Evolutionary conservation across 2,113 vertebrate genomes (phyloP).

Genomic region (Campylorhamphus procurvoides): DNA sequence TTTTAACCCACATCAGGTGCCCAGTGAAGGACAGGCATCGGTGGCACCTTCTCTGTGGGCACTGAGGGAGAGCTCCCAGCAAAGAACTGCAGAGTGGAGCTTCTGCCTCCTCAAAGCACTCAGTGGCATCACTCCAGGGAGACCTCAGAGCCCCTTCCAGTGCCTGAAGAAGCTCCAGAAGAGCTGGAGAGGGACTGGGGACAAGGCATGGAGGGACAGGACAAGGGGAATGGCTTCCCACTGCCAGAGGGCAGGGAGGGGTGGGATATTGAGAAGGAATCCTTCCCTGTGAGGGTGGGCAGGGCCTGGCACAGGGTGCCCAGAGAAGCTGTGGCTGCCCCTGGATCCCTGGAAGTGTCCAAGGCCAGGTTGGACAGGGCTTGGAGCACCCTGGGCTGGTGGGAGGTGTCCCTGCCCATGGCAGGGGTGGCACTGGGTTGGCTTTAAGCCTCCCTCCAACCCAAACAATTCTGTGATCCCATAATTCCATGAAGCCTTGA

Average conservation of each 20-base stretch:
- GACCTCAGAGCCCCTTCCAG: background rate
- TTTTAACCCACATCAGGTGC: background rate
- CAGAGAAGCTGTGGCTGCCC: background rate
- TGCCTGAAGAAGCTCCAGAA: background rate
- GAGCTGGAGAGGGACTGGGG: background rate
- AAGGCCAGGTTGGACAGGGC: rapidly evolving
- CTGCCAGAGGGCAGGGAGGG: background rate
- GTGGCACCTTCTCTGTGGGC: background rate
- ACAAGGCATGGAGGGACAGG: background rate
- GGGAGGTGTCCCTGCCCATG: background rate
- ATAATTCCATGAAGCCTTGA: background rate
- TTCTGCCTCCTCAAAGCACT: background rate
- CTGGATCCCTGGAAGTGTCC: background rate
- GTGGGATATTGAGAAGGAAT: background rate
- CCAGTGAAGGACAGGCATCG: background rate
- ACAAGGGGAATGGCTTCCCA: background rate
- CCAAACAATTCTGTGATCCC: background rate
- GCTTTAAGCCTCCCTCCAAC: background rate
- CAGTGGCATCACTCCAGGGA: background rate
- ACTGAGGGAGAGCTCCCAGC: background rate
- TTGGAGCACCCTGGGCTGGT: rapidly evolving
- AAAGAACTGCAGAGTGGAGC: background rate
- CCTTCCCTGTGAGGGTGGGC: rapidly evolving
- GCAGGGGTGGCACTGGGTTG: rapidly evolving
- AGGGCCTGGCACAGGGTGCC: background rate